A percentile compares a stretch with the other conserved stretches of the same genome.
These are phyloP conservation scores for Myathropa florea DNA, from an alignment of 2,888 invertebrate genomes.

Conservation along the genomic window DNA sequence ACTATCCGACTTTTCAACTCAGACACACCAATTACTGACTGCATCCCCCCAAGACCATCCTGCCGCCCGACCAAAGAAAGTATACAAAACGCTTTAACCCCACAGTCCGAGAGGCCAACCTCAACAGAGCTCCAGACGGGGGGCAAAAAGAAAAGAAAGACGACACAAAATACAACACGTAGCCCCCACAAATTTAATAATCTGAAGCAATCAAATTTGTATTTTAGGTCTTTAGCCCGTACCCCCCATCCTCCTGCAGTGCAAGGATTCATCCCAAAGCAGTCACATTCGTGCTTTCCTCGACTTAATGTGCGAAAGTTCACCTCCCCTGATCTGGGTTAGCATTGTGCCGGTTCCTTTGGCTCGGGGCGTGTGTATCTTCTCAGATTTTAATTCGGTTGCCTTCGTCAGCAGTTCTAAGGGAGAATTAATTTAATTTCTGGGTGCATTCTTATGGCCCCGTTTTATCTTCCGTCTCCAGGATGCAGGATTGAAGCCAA, in stretches of 20 bases:
- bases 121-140: neutral
- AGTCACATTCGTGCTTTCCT: conserved; percentile 8
- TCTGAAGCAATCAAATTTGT: conserved; percentile 60
- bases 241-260: neutral
- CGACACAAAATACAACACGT: conserved; percentile 9
- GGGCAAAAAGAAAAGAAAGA: neutral
- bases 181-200: conserved; percentile 52
- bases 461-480: conserved; percentile 56
- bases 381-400: conserved; percentile 32
- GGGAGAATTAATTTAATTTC: conserved; percentile 61
- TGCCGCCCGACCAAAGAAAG: neutral
- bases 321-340: conserved; percentile 17
- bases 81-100: neutral
- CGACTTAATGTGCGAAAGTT: conserved; percentile 51
- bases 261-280: conserved; percentile 17
- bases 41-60: neutral
- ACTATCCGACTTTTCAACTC: neutral
- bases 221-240: conserved; percentile 33
- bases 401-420: conserved; percentile 26
- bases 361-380: neutral
- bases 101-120: too few relatives aligned
- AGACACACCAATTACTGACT: neutral
- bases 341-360: neutral
- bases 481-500: conserved; percentile 41
- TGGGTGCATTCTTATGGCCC: conserved; percentile 48